Evolutionary conservation across 2,888 invertebrate species (phyloP).

Genomic region (Pasiphila rectangulata): DNA sequence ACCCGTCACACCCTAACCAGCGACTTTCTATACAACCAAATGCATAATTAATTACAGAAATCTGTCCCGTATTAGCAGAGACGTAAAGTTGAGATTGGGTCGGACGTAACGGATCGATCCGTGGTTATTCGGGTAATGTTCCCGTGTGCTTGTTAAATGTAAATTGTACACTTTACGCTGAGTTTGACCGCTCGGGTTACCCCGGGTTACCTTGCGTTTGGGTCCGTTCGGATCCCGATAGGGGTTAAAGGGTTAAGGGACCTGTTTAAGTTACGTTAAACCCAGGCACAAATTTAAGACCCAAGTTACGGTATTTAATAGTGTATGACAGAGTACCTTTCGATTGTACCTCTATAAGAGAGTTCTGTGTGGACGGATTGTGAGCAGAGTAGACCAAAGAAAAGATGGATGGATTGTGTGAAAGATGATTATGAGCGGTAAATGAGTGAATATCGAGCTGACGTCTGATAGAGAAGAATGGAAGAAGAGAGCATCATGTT

Average conservation of each 20-base stretch:
- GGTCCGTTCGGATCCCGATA: too few relatives aligned
- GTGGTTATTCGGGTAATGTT: constrained; percentile 7
- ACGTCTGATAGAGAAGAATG: too few relatives aligned
- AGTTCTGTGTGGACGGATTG: too few relatives aligned
- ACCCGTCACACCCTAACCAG: neutral
- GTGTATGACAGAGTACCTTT: too few relatives aligned
- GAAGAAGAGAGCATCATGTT: too few relatives aligned
- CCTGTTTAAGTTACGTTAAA: neutral
- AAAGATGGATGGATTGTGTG: too few relatives aligned
- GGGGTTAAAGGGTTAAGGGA: neutral
- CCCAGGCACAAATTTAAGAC: neutral
- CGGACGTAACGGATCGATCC: constrained; percentile 12
- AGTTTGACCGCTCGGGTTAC: constrained; percentile 5
- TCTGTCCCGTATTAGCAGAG: constrained; percentile 7
- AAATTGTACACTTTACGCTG: neutral
- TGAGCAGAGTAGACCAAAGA: too few relatives aligned
- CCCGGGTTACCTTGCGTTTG: neutral
- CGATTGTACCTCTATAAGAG: too few relatives aligned
- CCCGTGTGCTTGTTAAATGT: constrained; percentile 11
- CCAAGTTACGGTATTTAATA: neutral
- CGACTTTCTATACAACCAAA: neutral
- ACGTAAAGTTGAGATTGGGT: constrained; percentile 11
- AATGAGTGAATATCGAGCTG: too few relatives aligned
- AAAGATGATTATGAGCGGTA: too few relatives aligned
- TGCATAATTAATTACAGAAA: constrained; percentile 13